These are phyloP conservation scores for Cololabis saira DNA, from an alignment of 2,113 vertebrate genomes.

Conservation along the genomic window DNA sequence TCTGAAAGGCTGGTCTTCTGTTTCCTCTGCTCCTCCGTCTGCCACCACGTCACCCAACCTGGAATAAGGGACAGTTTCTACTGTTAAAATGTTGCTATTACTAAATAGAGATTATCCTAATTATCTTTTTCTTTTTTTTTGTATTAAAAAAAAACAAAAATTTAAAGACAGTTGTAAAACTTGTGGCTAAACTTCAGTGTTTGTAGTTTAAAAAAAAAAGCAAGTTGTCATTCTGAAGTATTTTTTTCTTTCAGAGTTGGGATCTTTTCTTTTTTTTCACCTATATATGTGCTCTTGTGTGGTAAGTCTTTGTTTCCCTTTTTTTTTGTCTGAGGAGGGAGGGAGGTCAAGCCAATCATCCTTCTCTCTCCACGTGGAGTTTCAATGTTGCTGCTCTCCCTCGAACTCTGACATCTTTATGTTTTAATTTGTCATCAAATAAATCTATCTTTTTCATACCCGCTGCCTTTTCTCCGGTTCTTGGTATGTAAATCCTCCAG, in stretches of 20 bases:
- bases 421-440: constrained; percentile 99
- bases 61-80: constrained; percentile 84
- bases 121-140: constrained; percentile 72
- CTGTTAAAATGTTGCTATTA: constrained; percentile 71
- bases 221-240: constrained; percentile 80
- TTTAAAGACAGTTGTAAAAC: constrained; percentile 89
- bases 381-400: constrained; percentile 90
- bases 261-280: constrained; percentile 64
- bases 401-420: constrained; percentile 87
- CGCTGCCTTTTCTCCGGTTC: constrained; percentile 46
- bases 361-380: constrained; percentile 81
- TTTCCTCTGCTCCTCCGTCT: constrained; percentile 41
- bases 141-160: constrained; percentile 82
- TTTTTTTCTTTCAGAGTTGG: constrained; percentile 31
- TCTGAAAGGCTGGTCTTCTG: constrained; percentile 20
- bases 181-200: constrained; percentile 94
- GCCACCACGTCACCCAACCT: constrained; percentile 86
- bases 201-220: constrained; percentile 86
- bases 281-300: constrained; percentile 70
- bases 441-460: constrained; percentile 99
- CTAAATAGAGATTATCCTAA: constrained; percentile 84
- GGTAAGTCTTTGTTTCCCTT: constrained; percentile 51
- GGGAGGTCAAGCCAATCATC: constrained; percentile 69
- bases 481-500: neutral
- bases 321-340: constrained; percentile 66